A percentile compares a stretch with the other conserved stretches of the same genome.
Evolutionary conservation across 2,797 vertebrate species (phyloP).

Genomic region (Xerus rutilus): DNA sequence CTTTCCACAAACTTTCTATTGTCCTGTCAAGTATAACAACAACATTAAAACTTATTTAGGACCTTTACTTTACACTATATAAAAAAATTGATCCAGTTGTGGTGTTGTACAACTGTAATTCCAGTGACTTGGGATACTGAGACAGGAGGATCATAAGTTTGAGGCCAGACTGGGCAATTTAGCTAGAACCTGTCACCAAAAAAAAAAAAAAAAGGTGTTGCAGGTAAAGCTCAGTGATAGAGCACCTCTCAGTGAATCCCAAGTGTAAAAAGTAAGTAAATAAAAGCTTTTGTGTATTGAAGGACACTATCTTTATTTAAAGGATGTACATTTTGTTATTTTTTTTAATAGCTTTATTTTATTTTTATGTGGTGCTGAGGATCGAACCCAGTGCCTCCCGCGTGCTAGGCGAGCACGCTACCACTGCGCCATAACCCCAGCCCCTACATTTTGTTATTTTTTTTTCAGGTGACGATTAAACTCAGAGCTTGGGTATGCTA

Average conservation of each 20-base stretch:
- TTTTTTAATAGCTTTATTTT: too few species aligned
- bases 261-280: background rate
- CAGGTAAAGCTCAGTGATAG: background rate
- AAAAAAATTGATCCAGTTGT: background rate
- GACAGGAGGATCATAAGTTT: background rate
- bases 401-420: too few species aligned
- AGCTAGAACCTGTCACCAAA: background rate
- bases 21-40: constrained; percentile 70
- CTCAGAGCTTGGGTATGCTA: too few species aligned
- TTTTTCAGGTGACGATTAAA: too few species aligned
- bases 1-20: constrained; percentile 62
- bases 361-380: too few species aligned
- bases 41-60: constrained; percentile 46
- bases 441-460: too few species aligned
- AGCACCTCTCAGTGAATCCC: background rate
- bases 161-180: background rate
- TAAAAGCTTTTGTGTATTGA: background rate
- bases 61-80: background rate
- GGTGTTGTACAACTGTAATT: background rate
- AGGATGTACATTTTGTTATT: too few species aligned
- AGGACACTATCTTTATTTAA: background rate
- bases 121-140: background rate
- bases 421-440: too few species aligned
- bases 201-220: background rate
- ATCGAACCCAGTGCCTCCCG: too few species aligned